Percentiles rank a stretch among this genome's conserved stretches.
phyloP scores from a whole-genome alignment of 2,888 invertebrate species.

The Dromius quadrimaculatus region DNA sequence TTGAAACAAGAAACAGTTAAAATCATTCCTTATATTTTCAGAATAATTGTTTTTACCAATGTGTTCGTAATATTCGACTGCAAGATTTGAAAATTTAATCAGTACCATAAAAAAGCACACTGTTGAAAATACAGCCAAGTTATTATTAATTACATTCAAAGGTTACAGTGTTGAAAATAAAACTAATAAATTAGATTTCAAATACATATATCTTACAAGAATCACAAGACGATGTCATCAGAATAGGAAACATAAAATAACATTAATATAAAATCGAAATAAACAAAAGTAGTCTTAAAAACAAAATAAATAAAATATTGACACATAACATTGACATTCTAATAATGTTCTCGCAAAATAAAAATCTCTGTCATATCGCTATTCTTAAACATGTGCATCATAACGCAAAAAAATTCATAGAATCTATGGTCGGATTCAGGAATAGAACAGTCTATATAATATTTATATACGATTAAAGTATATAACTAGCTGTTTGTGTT shows the following conservation, averaged over 20 bases:
- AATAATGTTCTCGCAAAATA: conserved; percentile 20
- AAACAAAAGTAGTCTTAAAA: conserved; percentile 35
- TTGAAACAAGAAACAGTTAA: no score
- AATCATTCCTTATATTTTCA: no score
- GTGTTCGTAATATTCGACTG: no score
- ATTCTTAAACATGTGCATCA: conserved; percentile 19
- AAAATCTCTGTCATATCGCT: neutral
- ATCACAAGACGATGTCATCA: conserved; percentile 47
- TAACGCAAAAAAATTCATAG: conserved; percentile 5
- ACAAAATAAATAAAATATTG: conserved; percentile 50
- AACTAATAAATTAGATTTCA: conserved; percentile 48
- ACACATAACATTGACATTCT: conserved; percentile 42
- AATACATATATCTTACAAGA: conserved; percentile 50
- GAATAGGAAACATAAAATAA: conserved; percentile 43
- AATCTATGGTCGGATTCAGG: conserved; percentile 45
- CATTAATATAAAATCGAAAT: conserved; percentile 29
- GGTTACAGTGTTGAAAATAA: conserved; percentile 48
- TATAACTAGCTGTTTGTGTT: conserved; percentile 32
- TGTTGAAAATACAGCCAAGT: conserved; percentile 51
- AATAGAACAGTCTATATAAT: conserved; percentile 27
- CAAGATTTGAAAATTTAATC: no score
- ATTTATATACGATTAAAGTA: conserved; percentile 28
- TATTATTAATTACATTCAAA: conserved; percentile 45
- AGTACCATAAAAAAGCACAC: conserved; percentile 48
- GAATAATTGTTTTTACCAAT: no score